Base-by-base conservation (phyloP, 2,113 vertebrate genomes). In the Thinocorus orbignyianus region DNA sequence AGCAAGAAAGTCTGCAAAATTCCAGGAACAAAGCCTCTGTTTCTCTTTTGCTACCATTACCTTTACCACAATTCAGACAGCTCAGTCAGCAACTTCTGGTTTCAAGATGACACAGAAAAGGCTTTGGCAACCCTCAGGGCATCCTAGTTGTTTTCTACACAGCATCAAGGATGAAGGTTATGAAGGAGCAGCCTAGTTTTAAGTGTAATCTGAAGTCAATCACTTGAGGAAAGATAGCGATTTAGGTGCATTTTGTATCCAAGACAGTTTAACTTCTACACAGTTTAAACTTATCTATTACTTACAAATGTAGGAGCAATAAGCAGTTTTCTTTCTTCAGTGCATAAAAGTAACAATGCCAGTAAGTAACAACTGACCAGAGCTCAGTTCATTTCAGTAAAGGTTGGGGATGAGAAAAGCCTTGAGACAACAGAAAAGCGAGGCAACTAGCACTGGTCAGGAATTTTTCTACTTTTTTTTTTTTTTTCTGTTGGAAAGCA, bases 31-130 rank as follows among this genome's bases (percentile, higher is more conserved):
- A 95, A 95, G 60, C 30, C 18, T 76, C 42, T 51, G 44, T 65
- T 66, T 90, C 81, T 93, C 65, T 90, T 89, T 81, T 93, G 54
- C 72, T 90, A 68, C 17, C 25, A 54, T 28, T 84, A 95, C 54
- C 55, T 93, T 94, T 42, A 87, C 82, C 90, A 72, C 52, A 78
- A 52, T 30, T 42, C 76, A 88, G 66, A 90, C 81, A 83, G 71
- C 31, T 79, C 61, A 69, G 80, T 73, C 86, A 95, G 55, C 48
- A 37, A 58, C 19, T 95, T 79, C 77, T 93, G 61, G 12, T 74
- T 90, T 92, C 71, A 79, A 79, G 81, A 7, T 93, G 85, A 91
- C 74, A 91, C 4, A 15, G 52, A 94, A 66, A 26, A 93, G 86
- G 54, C 31, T 35, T 39, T 22, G 28, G 72, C 51, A 92, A 65